Conservation (phyloP, 2,888 invertebrate species). For the Himalopsyche anomala region DNA sequence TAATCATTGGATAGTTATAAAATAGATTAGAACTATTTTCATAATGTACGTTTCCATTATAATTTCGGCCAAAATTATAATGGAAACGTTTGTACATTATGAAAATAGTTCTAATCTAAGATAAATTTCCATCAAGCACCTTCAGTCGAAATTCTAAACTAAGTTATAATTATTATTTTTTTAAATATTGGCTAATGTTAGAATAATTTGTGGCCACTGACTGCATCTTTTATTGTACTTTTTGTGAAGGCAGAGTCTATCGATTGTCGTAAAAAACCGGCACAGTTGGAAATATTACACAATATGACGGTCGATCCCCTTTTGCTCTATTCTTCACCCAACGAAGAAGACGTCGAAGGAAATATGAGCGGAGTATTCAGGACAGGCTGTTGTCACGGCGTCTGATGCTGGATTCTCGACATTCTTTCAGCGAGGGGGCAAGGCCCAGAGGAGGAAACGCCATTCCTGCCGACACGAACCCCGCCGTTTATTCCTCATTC, state of each 20-base stretch:
- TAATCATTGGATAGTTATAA: no score
- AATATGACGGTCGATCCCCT: constrained; percentile 1
- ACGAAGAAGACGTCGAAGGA: neutral
- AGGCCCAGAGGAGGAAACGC: neutral
- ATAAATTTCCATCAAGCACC: no score
- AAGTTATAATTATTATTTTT: no score
- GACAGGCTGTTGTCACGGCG: constrained; percentile 61
- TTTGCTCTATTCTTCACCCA: constrained; percentile 5
- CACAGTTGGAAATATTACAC: neutral
- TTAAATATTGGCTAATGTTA: no score
- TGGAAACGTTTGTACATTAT: no score
- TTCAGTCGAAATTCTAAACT: no score
- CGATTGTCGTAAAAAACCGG: constrained; percentile 7
- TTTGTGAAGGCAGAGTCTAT: neutral
- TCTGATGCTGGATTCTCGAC: constrained; percentile 53
- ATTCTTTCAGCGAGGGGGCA: constrained; percentile 46
- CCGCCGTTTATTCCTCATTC: constrained; percentile 48
- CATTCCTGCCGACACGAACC: neutral
- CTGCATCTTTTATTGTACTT: neutral
- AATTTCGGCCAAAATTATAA: no score
- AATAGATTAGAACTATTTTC: no score
- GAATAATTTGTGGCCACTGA: neutral
- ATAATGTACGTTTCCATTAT: no score
- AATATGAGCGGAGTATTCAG: constrained; percentile 58
- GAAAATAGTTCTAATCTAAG: no score